phyloP scores from a whole-genome alignment of 2,113 vertebrate genomes.

The Ictalurus furcatus region DNA sequence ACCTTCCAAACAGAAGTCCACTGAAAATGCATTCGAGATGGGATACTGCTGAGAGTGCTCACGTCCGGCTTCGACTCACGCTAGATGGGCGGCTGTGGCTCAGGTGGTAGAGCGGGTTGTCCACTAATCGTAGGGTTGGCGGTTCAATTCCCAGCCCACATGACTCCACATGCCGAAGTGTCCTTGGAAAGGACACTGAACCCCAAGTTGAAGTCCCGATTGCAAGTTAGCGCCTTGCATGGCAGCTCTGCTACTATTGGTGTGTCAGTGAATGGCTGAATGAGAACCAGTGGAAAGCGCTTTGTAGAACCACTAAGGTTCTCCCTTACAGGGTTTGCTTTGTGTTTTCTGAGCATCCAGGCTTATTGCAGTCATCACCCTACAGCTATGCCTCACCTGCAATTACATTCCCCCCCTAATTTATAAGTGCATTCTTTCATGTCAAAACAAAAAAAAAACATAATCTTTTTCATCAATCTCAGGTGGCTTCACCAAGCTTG shows the following conservation, averaged over 20 bases:
- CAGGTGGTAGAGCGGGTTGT: no score
- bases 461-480: slow-evolving; percentile 38
- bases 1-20: neutral
- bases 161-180: no score
- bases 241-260: no score
- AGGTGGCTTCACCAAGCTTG: slow-evolving; percentile 96
- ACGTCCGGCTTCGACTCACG: neutral
- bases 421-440: neutral
- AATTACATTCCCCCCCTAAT: neutral
- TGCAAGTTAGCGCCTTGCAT: no score
- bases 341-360: neutral
- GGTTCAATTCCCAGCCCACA: no score
- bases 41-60: neutral
- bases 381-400: neutral
- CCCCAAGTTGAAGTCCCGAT: no score
- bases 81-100: neutral
- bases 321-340: neutral
- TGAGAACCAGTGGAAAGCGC: no score
- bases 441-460: neutral
- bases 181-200: no score
- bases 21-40: neutral
- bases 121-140: no score
- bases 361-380: neutral
- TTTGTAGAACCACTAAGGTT: neutral
- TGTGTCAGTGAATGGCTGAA: no score